Conservation (phyloP, 2,888 invertebrate genomes). For the Platycheirus albimanus region DNA sequence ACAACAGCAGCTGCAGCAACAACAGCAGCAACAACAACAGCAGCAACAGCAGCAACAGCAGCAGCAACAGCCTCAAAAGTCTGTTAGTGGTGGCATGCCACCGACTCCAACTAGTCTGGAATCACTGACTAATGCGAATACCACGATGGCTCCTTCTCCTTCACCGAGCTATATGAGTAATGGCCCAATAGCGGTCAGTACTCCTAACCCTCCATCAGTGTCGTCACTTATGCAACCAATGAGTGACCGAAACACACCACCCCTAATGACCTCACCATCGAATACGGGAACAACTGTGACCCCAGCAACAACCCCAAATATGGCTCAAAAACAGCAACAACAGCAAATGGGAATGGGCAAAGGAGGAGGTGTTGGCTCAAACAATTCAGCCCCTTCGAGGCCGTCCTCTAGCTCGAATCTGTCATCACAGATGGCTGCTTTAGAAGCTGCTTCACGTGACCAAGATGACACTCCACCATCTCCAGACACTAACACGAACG, state of each 20-base stretch:
- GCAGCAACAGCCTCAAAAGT: conserved; percentile 80
- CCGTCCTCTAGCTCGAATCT: conserved; percentile 84
- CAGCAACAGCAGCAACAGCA: conserved; percentile 76
- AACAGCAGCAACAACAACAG: conserved; percentile 76
- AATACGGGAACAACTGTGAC: conserved; percentile 77
- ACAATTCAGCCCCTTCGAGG: conserved; percentile 74
- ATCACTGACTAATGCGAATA: conserved; percentile 81
- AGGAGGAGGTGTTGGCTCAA: conserved; percentile 76
- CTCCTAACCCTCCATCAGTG: conserved; percentile 85
- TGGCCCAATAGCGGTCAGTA: conserved; percentile 84
- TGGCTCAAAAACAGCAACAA: conserved; percentile 77
- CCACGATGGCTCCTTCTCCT: conserved; percentile 83
- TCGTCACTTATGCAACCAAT: conserved; percentile 84
- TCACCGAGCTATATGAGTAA: conserved; percentile 83
- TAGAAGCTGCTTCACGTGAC: conserved; percentile 87
- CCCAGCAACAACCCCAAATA: conserved; percentile 78
- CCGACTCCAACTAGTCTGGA: conserved; percentile 84
- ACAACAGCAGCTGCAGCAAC: conserved; percentile 76
- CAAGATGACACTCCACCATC: conserved; percentile 87
- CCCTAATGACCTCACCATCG: conserved; percentile 82
- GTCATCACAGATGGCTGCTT: conserved; percentile 89
- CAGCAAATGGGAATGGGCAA: conserved; percentile 78
- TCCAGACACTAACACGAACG: conserved; percentile 81
- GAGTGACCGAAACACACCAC: conserved; percentile 84
- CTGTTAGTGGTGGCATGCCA: conserved; percentile 81